Evolutionary conservation across 2,797 vertebrate species (phyloP).

Genomic region (Fistularia tabacaria): DNA sequence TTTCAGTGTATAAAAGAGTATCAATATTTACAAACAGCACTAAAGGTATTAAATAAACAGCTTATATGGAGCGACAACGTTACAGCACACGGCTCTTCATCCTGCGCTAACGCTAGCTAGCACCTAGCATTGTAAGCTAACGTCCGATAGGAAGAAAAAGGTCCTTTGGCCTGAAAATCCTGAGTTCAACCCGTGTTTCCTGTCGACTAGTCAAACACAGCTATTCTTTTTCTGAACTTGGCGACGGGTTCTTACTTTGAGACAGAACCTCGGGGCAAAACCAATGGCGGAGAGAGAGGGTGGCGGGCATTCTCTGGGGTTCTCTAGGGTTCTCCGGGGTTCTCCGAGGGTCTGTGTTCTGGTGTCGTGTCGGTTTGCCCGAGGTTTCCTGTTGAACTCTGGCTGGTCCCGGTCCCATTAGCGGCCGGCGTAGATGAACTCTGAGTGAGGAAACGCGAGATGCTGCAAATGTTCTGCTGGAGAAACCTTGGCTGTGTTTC

Average conservation of each 20-base stretch:
- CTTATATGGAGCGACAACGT: slow-evolving; percentile 50
- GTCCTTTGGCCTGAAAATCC: no score
- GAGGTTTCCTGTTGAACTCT: neutral
- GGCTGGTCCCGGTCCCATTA: slow-evolving; percentile 15
- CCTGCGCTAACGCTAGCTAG: slow-evolving; percentile 12
- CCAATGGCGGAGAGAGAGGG: no score
- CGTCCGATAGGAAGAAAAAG: neutral
- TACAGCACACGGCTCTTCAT: slow-evolving; percentile 41
- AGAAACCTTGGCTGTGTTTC: neutral
- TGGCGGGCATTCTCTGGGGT: no score
- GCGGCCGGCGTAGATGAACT: slow-evolving; percentile 61
- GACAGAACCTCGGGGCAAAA: no score
- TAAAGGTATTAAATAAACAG: slow-evolving; percentile 63
- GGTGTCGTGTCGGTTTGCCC: no score
- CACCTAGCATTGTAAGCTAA: neutral
- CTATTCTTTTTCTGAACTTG: no score
- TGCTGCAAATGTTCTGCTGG: neutral
- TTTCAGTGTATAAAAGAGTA: slow-evolving; percentile 35
- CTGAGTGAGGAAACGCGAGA: slow-evolving; percentile 34
- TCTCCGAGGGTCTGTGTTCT: no score
- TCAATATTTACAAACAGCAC: slow-evolving; percentile 68
- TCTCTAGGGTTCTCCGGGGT: no score
- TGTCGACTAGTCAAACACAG: no score
- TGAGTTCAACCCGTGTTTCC: no score
- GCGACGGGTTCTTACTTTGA: no score